A percentile compares a stretch with the other conserved stretches of the same genome.
These are phyloP conservation scores for Volucella bombylans DNA, from an alignment of 2,888 invertebrate species.

Conservation along the genomic window DNA sequence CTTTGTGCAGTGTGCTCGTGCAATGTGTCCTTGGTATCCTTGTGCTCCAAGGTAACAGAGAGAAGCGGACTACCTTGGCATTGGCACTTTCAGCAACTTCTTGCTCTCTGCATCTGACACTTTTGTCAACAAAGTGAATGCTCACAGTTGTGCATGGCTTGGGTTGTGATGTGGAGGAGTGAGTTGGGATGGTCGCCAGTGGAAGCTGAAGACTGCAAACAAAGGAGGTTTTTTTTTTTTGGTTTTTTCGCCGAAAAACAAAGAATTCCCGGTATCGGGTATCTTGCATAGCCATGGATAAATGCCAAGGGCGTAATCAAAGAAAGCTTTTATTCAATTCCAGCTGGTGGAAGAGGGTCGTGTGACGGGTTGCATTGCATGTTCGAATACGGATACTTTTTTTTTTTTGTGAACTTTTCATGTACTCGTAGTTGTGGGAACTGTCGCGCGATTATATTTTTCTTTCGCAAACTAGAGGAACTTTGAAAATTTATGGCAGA, in stretches of 20 bases:
- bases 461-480: conserved; percentile 52
- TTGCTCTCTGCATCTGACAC: conserved; percentile 72
- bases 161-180: conserved; percentile 6
- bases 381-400: not conserved
- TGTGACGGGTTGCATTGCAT: conserved; percentile 23
- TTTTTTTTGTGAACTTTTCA: conserved; percentile 9
- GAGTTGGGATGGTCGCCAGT: conserved; percentile 13
- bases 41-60: conserved; percentile 66
- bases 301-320: conserved; percentile 74
- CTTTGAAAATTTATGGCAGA: conserved; percentile 68
- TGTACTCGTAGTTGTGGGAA: conserved; percentile 57
- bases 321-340: conserved; percentile 69
- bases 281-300: conserved; percentile 71
- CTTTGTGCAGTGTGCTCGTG: conserved; percentile 50
- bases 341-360: not conserved
- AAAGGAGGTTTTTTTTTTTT: conserved; percentile 57
- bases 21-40: conserved; percentile 64
- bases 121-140: conserved; percentile 65
- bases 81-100: conserved; percentile 68
- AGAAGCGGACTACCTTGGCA: conserved; percentile 69
- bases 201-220: conserved; percentile 39
- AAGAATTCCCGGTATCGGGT: conserved; percentile 64
- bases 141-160: conserved; percentile 37
- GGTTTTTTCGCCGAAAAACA: conserved; percentile 44
- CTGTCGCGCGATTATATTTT: conserved; percentile 50